A percentile compares a stretch with the other conserved stretches of the same genome.
These are phyloP conservation scores for Falco rusticolus DNA, from an alignment of 2,797 vertebrate genomes.

Conservation along the genomic window DNA sequence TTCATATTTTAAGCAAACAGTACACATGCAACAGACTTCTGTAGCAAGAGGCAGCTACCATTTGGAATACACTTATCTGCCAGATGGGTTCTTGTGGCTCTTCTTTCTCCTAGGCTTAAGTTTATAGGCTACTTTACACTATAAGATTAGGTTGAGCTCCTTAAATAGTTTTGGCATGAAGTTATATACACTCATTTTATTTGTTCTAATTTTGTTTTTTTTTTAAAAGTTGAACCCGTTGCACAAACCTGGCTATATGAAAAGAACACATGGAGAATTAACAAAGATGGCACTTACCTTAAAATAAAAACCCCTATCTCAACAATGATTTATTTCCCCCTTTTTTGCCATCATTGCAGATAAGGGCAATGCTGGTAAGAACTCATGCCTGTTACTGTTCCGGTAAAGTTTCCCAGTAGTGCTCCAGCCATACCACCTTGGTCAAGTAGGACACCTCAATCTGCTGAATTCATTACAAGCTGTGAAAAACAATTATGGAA, in stretches of 20 bases:
- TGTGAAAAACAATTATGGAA: rapidly evolving
- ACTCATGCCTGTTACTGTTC: background rate
- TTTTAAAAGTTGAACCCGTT: background rate
- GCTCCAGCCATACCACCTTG: rapidly evolving
- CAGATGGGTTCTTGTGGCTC: background rate
- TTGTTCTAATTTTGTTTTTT: background rate
- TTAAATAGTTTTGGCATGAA: background rate
- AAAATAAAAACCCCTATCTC: background rate
- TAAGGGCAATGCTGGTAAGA: rapidly evolving
- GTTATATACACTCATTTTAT: background rate
- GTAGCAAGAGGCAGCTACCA: background rate
- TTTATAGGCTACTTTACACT: background rate
- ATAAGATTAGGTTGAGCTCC: background rate
- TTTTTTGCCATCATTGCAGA: background rate
- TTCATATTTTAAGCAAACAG: background rate
- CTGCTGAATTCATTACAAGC: background rate
- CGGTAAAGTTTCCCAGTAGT: background rate
- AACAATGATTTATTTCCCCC: background rate
- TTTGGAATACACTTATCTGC: background rate
- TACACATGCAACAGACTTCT: background rate
- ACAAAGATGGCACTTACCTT: background rate
- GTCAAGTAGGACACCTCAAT: background rate
- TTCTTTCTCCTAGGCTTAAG: background rate
- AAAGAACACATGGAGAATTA: background rate
- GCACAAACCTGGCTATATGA: background rate